Evolutionary conservation across 92 coral and sea anemone genomes (phyloP).

Genomic region (Virgularia gustaviana): DNA sequence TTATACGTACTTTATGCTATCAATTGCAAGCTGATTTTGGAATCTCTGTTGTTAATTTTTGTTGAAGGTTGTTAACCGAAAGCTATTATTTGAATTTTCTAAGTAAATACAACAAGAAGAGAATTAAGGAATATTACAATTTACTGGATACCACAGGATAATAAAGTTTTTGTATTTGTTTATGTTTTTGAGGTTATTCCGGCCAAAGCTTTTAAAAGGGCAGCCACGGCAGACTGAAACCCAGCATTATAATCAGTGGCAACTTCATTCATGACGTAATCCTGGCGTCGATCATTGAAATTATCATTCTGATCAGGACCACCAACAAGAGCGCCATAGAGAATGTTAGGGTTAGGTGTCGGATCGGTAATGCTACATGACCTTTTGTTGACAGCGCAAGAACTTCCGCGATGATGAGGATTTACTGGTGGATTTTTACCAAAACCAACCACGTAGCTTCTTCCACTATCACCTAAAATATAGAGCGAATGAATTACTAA

Average conservation of each 20-base stretch:
- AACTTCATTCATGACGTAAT: constrained; percentile 63
- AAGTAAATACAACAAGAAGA: no score
- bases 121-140: no score
- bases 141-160: background rate
- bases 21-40: no score
- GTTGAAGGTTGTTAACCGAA: no score
- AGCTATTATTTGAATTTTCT: no score
- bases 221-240: constrained; percentile 69
- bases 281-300: constrained; percentile 50
- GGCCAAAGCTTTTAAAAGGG: constrained; percentile 24
- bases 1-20: no score
- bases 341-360: constrained; percentile 48
- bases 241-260: constrained; percentile 75
- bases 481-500: background rate
- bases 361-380: constrained; percentile 48
- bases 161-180: background rate
- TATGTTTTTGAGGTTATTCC: background rate
- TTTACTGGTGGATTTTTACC: constrained; percentile 57
- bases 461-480: constrained; percentile 53
- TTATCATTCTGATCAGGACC: constrained; percentile 59
- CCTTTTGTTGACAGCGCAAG: constrained; percentile 52
- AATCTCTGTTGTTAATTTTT: no score
- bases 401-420: constrained; percentile 65
- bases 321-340: constrained; percentile 59
- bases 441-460: constrained; percentile 65